Evolutionary conservation across 2,113 vertebrate species (phyloP).

Genomic region (Calidris pugnax): DNA sequence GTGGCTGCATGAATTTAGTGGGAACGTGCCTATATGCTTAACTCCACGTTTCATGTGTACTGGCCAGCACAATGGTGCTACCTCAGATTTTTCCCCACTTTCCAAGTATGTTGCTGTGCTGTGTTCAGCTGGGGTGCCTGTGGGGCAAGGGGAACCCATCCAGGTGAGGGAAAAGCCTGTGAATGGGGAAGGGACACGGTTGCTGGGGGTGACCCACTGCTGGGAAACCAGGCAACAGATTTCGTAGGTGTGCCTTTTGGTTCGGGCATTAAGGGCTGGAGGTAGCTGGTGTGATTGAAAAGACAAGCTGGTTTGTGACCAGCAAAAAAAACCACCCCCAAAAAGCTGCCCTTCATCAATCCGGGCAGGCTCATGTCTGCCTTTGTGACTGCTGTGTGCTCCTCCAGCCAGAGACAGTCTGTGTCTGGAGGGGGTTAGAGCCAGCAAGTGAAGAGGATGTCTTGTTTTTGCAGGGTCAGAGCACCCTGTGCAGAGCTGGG

Average conservation of each 20-base stretch:
- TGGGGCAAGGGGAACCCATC: neutral
- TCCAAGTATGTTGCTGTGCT: neutral
- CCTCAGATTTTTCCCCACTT: neutral
- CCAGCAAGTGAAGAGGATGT: neutral
- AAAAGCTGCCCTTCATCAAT: neutral
- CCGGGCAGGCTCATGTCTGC: neutral
- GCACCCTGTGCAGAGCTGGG: neutral
- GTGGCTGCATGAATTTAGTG: rapidly evolving
- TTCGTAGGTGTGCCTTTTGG: neutral
- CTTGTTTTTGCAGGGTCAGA: neutral
- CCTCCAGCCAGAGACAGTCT: neutral
- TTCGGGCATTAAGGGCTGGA: neutral
- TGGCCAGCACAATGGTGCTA: neutral
- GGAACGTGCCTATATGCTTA: neutral
- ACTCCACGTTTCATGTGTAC: neutral
- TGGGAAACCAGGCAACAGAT: neutral
- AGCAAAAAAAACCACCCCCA: neutral
- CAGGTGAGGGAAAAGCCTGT: neutral
- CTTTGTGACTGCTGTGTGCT: neutral
- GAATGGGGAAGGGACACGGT: neutral
- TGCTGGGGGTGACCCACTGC: neutral
- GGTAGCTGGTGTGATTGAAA: neutral
- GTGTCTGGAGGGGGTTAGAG: neutral
- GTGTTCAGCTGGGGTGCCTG: neutral
- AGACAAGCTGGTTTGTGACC: neutral